phyloP scores from a whole-genome alignment of 1,140 invertebrate genomes.

The Dreissena rostriformis region DNA sequence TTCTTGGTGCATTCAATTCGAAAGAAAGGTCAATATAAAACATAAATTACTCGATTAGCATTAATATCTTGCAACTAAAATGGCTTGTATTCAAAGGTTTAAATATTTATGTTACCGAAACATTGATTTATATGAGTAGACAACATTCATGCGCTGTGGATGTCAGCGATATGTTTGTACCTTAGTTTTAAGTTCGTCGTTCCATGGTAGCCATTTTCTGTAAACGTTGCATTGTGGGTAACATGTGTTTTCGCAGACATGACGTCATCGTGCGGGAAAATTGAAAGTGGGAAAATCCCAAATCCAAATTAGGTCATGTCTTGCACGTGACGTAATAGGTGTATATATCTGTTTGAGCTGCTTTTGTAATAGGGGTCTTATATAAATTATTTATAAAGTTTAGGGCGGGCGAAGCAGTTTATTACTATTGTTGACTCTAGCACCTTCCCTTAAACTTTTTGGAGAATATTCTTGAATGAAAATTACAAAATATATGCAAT shows the following conservation, averaged over 20 bases:
- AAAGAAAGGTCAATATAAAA: slow-evolving; percentile 19
- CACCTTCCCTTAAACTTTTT: too few relatives aligned
- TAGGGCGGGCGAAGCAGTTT: too few relatives aligned
- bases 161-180: slow-evolving; percentile 69
- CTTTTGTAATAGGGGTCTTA: too few relatives aligned
- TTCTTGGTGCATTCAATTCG: slow-evolving; percentile 10
- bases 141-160: slow-evolving; percentile 64
- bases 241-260: slow-evolving; percentile 37
- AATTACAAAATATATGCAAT: too few relatives aligned
- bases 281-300: slow-evolving; percentile 37
- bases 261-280: slow-evolving; percentile 64
- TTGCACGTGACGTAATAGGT: too few relatives aligned
- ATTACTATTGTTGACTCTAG: too few relatives aligned
- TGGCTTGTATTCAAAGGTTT: background rate
- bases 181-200: slow-evolving; percentile 56
- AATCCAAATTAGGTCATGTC: slow-evolving; percentile 9
- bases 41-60: slow-evolving; percentile 53
- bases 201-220: slow-evolving; percentile 60
- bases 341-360: too few relatives aligned
- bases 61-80: background rate
- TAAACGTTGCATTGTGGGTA: slow-evolving; percentile 65
- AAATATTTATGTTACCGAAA: slow-evolving; percentile 12
- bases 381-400: too few relatives aligned
- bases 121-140: slow-evolving; percentile 8
- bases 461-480: too few relatives aligned